Evolutionary conservation across 2,888 invertebrate genomes (phyloP).

Genomic region (Trypoxylon attenuatum): DNA sequence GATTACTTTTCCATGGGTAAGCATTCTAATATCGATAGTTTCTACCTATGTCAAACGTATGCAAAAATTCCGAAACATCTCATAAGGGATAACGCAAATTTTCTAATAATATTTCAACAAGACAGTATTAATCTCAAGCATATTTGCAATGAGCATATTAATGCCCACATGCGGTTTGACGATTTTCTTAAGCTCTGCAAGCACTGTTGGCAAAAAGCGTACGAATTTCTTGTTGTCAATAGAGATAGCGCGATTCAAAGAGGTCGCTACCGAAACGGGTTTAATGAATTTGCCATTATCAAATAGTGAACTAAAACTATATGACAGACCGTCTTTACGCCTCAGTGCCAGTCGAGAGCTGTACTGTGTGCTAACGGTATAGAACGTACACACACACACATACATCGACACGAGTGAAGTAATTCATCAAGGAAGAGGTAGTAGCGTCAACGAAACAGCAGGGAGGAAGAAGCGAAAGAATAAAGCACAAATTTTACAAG

Average conservation of each 20-base stretch:
- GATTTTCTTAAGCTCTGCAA: background rate
- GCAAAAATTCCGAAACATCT: slow-evolving; percentile 1
- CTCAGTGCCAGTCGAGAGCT: too few relatives aligned
- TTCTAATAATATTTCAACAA: slow-evolving; percentile 1
- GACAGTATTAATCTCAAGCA: background rate
- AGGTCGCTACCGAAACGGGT: background rate
- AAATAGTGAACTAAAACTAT: too few relatives aligned
- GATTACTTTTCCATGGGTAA: too few relatives aligned
- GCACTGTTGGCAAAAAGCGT: background rate
- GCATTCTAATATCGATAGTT: too few relatives aligned
- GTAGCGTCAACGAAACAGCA: too few relatives aligned
- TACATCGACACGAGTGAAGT: too few relatives aligned
- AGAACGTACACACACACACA: too few relatives aligned
- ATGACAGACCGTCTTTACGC: too few relatives aligned
- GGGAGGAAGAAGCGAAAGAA: too few relatives aligned
- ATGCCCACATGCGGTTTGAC: background rate
- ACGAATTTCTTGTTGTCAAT: background rate
- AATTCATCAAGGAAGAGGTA: too few relatives aligned
- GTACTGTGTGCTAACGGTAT: too few relatives aligned
- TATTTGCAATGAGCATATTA: background rate
- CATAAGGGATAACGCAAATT: slow-evolving; percentile 2
- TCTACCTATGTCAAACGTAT: background rate
- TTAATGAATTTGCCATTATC: background rate
- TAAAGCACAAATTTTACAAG: too few relatives aligned
- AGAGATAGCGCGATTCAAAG: background rate